Evolutionary conservation across 2,113 vertebrate species (phyloP), one percentile per base, ranked within the genome.

Genomic region (Callaeas wilsoni): DNA sequence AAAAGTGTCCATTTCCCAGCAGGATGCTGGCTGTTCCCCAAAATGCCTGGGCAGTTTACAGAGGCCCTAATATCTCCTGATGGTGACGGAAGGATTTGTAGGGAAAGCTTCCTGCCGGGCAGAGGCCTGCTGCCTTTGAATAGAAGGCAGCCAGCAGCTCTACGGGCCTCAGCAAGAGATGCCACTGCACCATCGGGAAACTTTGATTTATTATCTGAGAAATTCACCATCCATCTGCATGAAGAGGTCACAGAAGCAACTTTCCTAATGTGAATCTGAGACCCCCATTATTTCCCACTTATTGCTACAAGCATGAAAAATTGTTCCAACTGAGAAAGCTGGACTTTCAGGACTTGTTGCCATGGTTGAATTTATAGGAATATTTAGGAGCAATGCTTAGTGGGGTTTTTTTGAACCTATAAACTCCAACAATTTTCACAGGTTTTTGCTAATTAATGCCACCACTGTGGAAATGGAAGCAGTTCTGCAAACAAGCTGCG

Each of bases 401-500:
- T 59, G 67, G 49, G 49, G 3, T 10, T 77, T 75, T 79, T 96
- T 80, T 82, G 35, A 94, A 91, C 81, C 85, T 92, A 93, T 97
- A 97, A 98, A 98, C 84, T 92, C 78, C 89, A 91, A 94, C 91
- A 88, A 95, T 97, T 98, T 98, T 98, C 97, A 97, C 97, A 97
- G 83, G 63, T 97, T 97, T 98, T 97, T 97, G 92, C 96, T 98
- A 98, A 98, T 98, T 98, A 98, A 97, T 98, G 97, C 96, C 96
- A 97, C 96, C 77, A 70, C 91, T 93, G 96, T 98, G 97, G 96
- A 98, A 98, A 98, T 97, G 89, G 91, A 96, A 95, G 90, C 84
- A 89, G 86, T 77, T 96, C 95, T 97, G 91, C 96, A 97, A 98
- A 97, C 96, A 98, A 97, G 90, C 96, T 96, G 68, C 82, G 41